Conservation (phyloP, 2,888 invertebrate species). For the Macrosiphum euphorbiae region DNA sequence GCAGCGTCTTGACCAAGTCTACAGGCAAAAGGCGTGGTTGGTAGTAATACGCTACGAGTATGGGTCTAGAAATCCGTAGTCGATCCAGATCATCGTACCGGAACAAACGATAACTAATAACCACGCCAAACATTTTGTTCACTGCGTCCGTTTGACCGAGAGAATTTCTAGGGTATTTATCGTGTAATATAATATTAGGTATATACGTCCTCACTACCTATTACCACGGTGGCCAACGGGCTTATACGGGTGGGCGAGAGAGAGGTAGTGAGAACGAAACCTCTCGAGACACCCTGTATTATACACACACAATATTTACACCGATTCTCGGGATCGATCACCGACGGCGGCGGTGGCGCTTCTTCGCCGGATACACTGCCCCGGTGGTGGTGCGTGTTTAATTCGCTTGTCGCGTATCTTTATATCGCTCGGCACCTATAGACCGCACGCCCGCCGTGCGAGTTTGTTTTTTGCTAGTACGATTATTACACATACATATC, state of each 20-base stretch:
- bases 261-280: background rate
- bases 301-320: background rate
- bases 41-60: no score
- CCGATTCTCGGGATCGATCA: slow-evolving; percentile 44
- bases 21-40: no score
- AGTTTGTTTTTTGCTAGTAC: background rate
- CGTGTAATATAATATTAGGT: no score
- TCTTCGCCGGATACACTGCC: slow-evolving; percentile 34
- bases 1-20: no score
- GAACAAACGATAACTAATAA: no score
- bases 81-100: no score
- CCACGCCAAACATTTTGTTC: no score
- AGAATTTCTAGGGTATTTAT: no score
- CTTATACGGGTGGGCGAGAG: background rate
- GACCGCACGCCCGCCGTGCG: background rate
- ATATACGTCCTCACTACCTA: no score
- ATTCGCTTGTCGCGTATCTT: background rate
- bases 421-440: background rate
- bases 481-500: background rate
- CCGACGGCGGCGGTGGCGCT: slow-evolving; percentile 22
- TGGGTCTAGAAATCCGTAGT: no score
- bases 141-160: no score
- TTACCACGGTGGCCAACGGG: background rate
- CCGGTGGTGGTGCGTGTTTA: background rate
- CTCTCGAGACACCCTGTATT: background rate